These are phyloP conservation scores for Calliphora vicina DNA, from an alignment of 1,140 invertebrate genomes.

Conservation along the genomic window DNA sequence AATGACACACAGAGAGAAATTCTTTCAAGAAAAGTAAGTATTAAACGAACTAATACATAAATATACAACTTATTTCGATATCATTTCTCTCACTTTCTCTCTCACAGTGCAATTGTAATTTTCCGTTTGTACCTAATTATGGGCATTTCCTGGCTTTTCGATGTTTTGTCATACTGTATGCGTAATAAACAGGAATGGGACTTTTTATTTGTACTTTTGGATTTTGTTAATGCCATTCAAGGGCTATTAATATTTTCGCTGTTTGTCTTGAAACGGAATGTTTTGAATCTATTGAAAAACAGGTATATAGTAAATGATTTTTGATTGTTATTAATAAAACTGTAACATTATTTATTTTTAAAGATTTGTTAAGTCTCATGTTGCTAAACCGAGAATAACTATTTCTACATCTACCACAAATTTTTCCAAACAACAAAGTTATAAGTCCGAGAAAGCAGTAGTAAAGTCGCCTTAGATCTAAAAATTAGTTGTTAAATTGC, in stretches of 20 bases:
- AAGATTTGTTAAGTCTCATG: too few species aligned
- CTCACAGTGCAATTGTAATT: constrained; percentile 72
- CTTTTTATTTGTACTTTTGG: constrained; percentile 66
- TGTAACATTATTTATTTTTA: not conserved
- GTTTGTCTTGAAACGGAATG: constrained; percentile 68
- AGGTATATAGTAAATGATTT: too few species aligned
- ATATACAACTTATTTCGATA: not conserved
- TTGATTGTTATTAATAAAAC: too few species aligned
- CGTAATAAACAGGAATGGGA: constrained; percentile 52
- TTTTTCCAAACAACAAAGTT: too few species aligned
- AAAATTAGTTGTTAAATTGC: too few species aligned
- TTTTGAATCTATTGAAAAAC: constrained; percentile 40
- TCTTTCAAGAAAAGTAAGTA: constrained; percentile 39
- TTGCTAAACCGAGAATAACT: too few species aligned
- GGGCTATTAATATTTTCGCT: constrained; percentile 71
- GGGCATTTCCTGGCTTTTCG: constrained; percentile 78
- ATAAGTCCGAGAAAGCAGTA: too few species aligned
- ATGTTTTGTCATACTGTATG: constrained; percentile 71
- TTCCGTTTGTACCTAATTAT: constrained; percentile 77
- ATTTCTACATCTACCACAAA: too few species aligned
- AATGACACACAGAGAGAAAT: constrained; percentile 53
- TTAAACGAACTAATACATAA: not conserved
- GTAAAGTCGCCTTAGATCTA: too few species aligned
- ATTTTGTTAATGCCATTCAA: constrained; percentile 66
- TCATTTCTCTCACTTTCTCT: constrained; percentile 28